Conservation (phyloP, 2,888 invertebrate species). For the Oxystoma pomonae region DNA sequence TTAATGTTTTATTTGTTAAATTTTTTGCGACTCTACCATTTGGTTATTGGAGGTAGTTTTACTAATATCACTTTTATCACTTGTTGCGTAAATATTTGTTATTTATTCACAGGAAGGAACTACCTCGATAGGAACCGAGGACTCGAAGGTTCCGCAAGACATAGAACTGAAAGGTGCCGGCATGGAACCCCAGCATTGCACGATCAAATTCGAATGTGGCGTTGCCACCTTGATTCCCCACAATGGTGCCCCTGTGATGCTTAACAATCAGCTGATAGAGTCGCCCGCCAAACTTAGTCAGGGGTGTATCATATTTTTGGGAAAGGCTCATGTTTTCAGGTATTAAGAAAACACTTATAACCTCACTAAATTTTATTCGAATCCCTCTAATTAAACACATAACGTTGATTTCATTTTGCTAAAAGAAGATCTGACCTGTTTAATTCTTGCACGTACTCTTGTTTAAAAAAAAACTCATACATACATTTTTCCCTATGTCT, state of each 20-base stretch:
- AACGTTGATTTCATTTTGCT: too few species aligned
- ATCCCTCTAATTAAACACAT: too few species aligned
- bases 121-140: conserved; percentile 79
- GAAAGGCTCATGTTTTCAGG: conserved; percentile 56
- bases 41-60: too few species aligned
- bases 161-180: conserved; percentile 72
- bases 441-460: too few species aligned
- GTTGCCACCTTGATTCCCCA: conserved; percentile 71
- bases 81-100: conserved; percentile 7
- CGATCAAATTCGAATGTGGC: conserved; percentile 65
- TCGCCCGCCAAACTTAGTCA: conserved; percentile 75
- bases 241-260: conserved; percentile 73
- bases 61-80: not conserved
- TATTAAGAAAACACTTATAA: too few species aligned
- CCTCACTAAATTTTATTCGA: too few species aligned
- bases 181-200: conserved; percentile 75
- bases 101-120: conserved; percentile 65
- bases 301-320: conserved; percentile 63
- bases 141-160: conserved; percentile 65
- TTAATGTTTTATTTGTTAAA: too few species aligned
- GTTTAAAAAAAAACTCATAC: too few species aligned
- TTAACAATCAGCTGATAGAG: conserved; percentile 76
- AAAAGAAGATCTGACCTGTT: too few species aligned
- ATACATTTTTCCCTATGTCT: too few species aligned
- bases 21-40: too few species aligned